Base-by-base conservation (phyloP, 92 coral and sea anemone species). In the Desmophyllum pertusum region DNA sequence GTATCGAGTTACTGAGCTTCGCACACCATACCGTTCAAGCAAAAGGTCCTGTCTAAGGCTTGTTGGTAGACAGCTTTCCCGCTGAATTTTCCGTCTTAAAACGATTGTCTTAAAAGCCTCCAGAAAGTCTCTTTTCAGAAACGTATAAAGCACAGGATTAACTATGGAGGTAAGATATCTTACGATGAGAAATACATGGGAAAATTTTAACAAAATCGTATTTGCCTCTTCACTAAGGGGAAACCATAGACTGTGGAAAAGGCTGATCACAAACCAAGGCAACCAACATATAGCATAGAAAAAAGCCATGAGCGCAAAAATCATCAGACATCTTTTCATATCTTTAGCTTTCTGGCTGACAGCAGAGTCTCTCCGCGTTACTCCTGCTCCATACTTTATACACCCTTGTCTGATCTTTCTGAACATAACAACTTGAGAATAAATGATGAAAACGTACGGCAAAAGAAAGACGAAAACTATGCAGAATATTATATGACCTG, bases 101-200 rank as follows among this genome's bases (percentile, higher is more conserved):
- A 76, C 6, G 10, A 78, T 17, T 29, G 59, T 30, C 64, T 70
- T 81, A 4, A 81, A 69, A 13, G 85, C 77, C 0, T 50, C 11
- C 3, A 40, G 67, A 37, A 81, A 81, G 66, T 81, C 85, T 55
- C 85, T 63, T 30, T 81, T 81, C 41, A 81, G 57, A 68, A 81
- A 81, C 13, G 77, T 69, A 39, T 81, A 81, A 33, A 81, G 85
- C 9, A 81, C 29, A 19, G 85, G 85, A 38, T 81, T 81, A 35
- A 69, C 50, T 3, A 81, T 55, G 0, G 85, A 81, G 18, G 85
- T 46, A 23, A 81, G 39, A 51, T 81, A 81, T 51, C 78, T 81
- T 1, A 81, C n/a, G 50, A 81, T 50, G 37, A 69, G 67, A 38
- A 81, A 67, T 8, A 43, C 77, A 4, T 67, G 76, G 19, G 85